A percentile compares a stretch with the other conserved stretches of the same genome.
Conservation (phyloP, 1,140 invertebrate species). For the Aphidius gifuensis region DNA sequence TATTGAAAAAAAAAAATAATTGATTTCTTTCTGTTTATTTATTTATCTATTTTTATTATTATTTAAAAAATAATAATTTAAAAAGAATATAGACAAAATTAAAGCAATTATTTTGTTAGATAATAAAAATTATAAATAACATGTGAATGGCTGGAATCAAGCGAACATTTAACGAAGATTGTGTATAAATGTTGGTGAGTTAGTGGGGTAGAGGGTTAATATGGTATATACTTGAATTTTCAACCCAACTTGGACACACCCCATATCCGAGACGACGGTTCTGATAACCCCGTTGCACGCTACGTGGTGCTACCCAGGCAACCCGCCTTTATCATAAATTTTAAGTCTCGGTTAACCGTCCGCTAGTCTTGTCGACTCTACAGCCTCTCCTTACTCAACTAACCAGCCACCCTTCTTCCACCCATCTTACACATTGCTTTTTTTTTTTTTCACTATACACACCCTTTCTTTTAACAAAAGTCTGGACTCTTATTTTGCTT, state of each 20-base stretch:
- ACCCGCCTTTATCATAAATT: slow-evolving; percentile 25
- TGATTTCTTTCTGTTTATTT: too few relatives aligned
- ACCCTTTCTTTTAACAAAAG: slow-evolving; percentile 12
- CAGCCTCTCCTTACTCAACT: not conserved
- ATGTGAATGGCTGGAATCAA: not conserved
- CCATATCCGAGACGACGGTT: slow-evolving; percentile 24
- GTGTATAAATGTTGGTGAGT: not conserved
- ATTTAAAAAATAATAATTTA: too few relatives aligned
- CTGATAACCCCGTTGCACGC: slow-evolving; percentile 24
- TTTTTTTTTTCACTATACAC: slow-evolving; percentile 20
- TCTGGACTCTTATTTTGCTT: not conserved
- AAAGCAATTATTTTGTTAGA: not conserved
- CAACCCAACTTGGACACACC: slow-evolving; percentile 20
- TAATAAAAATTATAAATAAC: slow-evolving; percentile 11
- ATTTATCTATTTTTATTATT: too few relatives aligned
- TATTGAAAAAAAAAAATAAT: too few relatives aligned
- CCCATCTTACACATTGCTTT: not conserved
- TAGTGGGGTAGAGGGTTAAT: slow-evolving; percentile 15
- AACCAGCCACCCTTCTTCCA: not conserved
- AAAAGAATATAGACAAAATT: not conserved
- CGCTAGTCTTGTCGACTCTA: slow-evolving; percentile 7
- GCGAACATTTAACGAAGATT: slow-evolving; percentile 13
- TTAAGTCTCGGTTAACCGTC: slow-evolving; percentile 21
- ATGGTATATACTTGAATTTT: slow-evolving; percentile 18
- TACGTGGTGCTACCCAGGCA: slow-evolving; percentile 13